Percentiles rank a stretch among this genome's conserved stretches.
Conservation (phyloP, 1,140 invertebrate species). For the Drusus annulatus region DNA sequence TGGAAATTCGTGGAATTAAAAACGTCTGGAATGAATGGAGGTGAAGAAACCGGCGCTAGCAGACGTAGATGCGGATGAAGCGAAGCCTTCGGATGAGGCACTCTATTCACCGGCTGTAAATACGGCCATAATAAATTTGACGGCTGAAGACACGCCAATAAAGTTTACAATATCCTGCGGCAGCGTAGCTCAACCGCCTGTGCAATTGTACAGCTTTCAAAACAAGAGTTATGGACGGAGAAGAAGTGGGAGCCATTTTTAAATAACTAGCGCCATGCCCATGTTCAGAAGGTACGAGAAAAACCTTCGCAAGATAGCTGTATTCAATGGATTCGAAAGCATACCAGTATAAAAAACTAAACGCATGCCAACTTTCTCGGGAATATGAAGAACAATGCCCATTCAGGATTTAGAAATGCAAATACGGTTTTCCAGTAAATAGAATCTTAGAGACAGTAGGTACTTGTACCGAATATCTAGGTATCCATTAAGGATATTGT, state of each 20-base stretch:
- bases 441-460: too few species aligned
- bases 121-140: conserved; percentile 31
- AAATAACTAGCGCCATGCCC: conserved; percentile 16
- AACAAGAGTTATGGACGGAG: neutral
- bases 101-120: conserved; percentile 22
- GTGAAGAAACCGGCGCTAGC: conserved; percentile 3
- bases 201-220: conserved; percentile 8
- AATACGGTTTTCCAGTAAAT: too few species aligned
- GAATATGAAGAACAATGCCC: conserved; percentile 7
- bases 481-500: too few species aligned
- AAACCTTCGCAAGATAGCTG: neutral
- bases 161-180: conserved; percentile 37
- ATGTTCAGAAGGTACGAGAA: neutral
- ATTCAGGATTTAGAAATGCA: neutral
- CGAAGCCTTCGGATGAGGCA: conserved; percentile 12
- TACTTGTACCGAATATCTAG: too few species aligned
- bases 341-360: neutral
- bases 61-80: neutral
- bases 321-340: conserved; percentile 25
- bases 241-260: neutral
- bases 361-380: neutral
- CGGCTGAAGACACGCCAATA: conserved; percentile 34
- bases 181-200: conserved; percentile 14
- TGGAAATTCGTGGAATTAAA: conserved; percentile 10
- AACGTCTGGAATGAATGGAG: neutral